Evolutionary conservation across 1,140 invertebrate genomes (phyloP), one percentile per base, ranked within the genome.

Genomic region (Brachionus rotundiformis): DNA sequence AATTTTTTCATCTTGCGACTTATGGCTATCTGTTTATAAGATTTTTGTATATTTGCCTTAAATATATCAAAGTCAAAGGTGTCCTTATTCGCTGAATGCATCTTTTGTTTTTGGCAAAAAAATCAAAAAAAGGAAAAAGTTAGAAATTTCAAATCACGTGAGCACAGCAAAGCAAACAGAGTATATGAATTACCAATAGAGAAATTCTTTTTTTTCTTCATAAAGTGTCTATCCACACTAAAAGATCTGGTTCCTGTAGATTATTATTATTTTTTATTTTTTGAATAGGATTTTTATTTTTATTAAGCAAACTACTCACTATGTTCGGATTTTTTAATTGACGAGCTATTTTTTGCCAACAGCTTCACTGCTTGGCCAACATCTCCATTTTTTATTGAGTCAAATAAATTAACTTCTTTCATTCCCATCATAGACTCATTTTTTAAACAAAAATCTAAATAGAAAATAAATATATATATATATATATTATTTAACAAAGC

Each of bases 1-100:
- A 79, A 79, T 31, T 79, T 79, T 16, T 49, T 33, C 76, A 79
- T 79, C 29, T 63, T 54, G 31, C 76, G 76, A 39, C 76, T 79
- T 1, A 36, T 79, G 8, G 44, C 23, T 59, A 79, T 59, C 41
- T 79, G 76, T 39, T 61, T 79, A 13, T 79, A 79, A 33, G 76
- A 79, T 63, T 79, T 79, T 79, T 79, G 47, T 13, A 79, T 61
- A 10, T 63, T 79, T 36, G 7, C 10, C 25, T 54, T 79, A n/a
- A 79, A 59, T 41, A 59, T 33, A 5, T 49, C 47, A 63, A 79
- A 79, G 13, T 79, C 76, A 44, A 73, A 41, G 1, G 68, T 13
- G 3, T 39, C 10, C 16, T 27, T 39, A 44, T 25, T 25, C 25
- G 36, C 29, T 5, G 61, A 11, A 4, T 63, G 25, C 33, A 73